Conservation (phyloP, 2,888 invertebrate species). For the Oxycera nigricornis region DNA sequence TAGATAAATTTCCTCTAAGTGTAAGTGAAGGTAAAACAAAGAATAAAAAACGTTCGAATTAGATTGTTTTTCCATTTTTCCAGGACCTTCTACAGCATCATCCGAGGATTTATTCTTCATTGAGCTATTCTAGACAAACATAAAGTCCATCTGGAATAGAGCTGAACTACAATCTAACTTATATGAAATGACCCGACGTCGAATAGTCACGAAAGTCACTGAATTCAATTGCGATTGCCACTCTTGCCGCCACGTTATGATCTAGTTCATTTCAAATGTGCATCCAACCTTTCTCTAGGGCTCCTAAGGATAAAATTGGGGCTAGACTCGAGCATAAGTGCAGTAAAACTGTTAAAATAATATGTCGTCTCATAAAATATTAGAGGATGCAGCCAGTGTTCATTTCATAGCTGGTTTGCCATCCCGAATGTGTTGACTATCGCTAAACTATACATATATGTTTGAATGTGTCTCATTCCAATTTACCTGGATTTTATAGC, state of each 20-base stretch:
- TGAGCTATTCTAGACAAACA: not conserved
- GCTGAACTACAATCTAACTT: not conserved
- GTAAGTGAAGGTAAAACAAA: no score
- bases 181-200: not conserved
- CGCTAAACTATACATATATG: not conserved
- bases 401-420: constrained; percentile 13
- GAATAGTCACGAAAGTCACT: not conserved
- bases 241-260: not conserved
- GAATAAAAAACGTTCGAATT: no score
- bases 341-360: constrained; percentile 27
- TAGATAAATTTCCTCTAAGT: no score
- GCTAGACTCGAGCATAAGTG: not conserved
- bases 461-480: constrained; percentile 48
- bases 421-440: constrained; percentile 24
- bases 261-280: not conserved
- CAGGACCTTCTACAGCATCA: not conserved
- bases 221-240: not conserved
- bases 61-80: not conserved
- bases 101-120: not conserved
- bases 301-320: not conserved
- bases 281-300: not conserved
- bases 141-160: not conserved
- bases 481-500: constrained; percentile 67
- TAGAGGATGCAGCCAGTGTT: not conserved
- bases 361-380: constrained; percentile 33